Base-by-base conservation (phyloP, 2,113 vertebrate genomes). In the Corythoichthys haematopterus region DNA sequence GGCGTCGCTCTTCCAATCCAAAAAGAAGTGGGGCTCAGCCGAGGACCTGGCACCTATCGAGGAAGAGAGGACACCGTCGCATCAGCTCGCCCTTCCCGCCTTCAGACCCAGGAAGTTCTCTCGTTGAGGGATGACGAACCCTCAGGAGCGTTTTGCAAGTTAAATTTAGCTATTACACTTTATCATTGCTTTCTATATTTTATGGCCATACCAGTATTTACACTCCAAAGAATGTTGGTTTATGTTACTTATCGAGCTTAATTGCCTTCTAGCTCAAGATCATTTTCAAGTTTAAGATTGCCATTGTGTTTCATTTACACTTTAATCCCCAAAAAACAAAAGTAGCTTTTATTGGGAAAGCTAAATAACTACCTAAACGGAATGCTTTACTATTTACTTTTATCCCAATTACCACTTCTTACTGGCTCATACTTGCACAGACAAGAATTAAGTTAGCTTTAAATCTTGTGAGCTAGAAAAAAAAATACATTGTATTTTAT, bases 1-100 rank as follows among this genome's bases (percentile, higher is more conserved):
- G 75, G 79, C 40, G 0, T 88, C 89, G 0, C 70, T 93, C 47
- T 92, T 92, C 70, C 86, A 91, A 43, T 89, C 89, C 60, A 92
- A 85, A 84, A 76, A 83, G 64, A 89, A 78, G 76, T 88, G 89
- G 89, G 90, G 90, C 35, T 93, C 86, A 0, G 88, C 85, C 0
- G 81, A 91, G 75, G 90, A 92, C 4, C 77, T 90, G 63, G 85
- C 83, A 2, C 83, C 87, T 0, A 70, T 74, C 0, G 80, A 82
- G n/a, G 89, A 92, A 58, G 78, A 90, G 76, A 82, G 85, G 68
- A 61, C 71, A 2, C 2, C 28, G 5, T 50, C 88, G 0, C 80
- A 82, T 6, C 85, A 90, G 11, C 64, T 85, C 0, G 48, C 6
- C 3, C 67, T 86, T 1, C 75, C 82, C 2, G 76, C 86, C 0